Evolutionary conservation across 2,888 invertebrate genomes (phyloP), one percentile per base, ranked within the genome.

Genomic region (Bimastos eiseni): DNA sequence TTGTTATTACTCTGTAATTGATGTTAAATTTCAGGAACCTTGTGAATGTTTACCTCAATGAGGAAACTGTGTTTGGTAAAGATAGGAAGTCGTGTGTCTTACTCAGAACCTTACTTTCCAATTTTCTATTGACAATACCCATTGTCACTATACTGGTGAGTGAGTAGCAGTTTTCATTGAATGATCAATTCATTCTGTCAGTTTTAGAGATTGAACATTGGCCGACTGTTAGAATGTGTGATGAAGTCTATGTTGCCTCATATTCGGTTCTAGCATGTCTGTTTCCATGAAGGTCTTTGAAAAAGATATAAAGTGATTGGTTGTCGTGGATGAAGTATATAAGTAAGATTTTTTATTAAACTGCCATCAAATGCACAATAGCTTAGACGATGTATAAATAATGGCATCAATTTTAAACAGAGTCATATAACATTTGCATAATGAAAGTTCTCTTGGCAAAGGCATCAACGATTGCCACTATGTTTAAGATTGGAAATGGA

Each of bases 131-230:
- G 70, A 70, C 70, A 30, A n/a, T 70, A 70, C 70, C 70, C 8
- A n/a, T n/a, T 70, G 70, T 70, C 70, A 70, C 70, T n/a, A n/a
- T n/a, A 70, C n/a, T 70, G 70, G 70, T 70, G 70, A 70, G 70
- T 70, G 70, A 70, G 70, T 70, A n/a, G 70, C 70, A 70, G 70
- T 13, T 70, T 30, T 70, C 70, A 70, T 8, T 30, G 30, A 70
- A n/a, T 70, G 30, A 13, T n/a, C 30, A 30, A 17, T 70, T 70
- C n/a, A 70, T 70, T 70, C 70, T 70, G 8, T n/a, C 1, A 70
- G n/a, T 70, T n/a, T 1, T 8, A 0, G 17, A n/a, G 70, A n/a
- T n/a, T n/a, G n/a, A 70, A 30, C 13, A n/a, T 70, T 30, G 70
- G 30, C 70, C 8, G 4, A 8, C 8, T 41, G 15, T 70, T 70